A percentile compares a stretch with the other conserved stretches of the same genome.
phyloP scores from a whole-genome alignment of 2,797 vertebrate species.

The Pipistrellus kuhlii region DNA sequence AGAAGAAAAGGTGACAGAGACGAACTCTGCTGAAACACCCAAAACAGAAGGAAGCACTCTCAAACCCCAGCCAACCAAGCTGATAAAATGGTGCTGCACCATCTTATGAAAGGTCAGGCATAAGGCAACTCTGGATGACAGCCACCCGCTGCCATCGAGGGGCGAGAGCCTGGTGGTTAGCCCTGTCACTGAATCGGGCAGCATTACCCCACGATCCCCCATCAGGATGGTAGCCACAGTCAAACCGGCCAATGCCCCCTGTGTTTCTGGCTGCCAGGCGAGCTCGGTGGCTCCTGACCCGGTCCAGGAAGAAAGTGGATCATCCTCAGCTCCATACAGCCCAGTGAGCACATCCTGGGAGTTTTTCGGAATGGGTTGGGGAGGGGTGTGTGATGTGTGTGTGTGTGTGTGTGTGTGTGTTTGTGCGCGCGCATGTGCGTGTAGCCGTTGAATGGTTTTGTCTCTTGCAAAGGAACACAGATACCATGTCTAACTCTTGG shows the following conservation, averaged over 20 bases:
- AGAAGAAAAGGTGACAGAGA: background rate
- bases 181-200: background rate
- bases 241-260: background rate
- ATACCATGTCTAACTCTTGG: background rate
- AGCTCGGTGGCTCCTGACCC: background rate
- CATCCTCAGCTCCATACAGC: background rate
- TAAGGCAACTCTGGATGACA: background rate
- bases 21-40: background rate
- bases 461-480: background rate
- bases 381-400: no score
- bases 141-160: background rate
- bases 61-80: background rate
- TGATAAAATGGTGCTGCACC: background rate
- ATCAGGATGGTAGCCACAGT: rapidly evolving
- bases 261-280: background rate
- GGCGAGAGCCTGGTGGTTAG: background rate
- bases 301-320: background rate
- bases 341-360: background rate
- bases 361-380: background rate
- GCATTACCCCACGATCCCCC: background rate
- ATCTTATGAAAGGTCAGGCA: background rate
- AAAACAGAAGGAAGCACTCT: background rate
- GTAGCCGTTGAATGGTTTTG: background rate
- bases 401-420: no score
- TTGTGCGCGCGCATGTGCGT: no score